Conservation (phyloP, 2,888 invertebrate genomes). For the Herminia tarsipennalis region DNA sequence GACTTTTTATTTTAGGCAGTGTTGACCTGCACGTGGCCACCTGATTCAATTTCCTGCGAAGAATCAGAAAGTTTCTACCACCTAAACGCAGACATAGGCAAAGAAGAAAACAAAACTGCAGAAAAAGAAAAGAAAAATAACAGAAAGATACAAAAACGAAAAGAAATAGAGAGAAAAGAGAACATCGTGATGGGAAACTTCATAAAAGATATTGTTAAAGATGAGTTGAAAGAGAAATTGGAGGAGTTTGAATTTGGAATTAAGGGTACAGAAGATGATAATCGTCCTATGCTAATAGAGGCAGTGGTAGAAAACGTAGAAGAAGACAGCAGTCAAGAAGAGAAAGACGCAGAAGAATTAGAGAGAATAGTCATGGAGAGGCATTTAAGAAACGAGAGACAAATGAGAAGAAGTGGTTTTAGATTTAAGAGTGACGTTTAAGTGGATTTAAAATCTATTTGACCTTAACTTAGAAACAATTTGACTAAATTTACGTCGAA, state of each 20-base stretch:
- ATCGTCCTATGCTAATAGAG: constrained; percentile 30
- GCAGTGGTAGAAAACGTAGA: constrained; percentile 37
- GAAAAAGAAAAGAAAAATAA: constrained; percentile 40
- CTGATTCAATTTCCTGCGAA: constrained; percentile 90
- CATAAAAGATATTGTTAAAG: constrained; percentile 53
- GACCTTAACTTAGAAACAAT: background rate
- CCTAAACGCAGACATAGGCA: constrained; percentile 90
- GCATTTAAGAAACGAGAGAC: constrained; percentile 56
- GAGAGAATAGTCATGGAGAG: constrained; percentile 66
- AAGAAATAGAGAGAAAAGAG: constrained; percentile 52
- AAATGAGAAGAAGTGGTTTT: constrained; percentile 57
- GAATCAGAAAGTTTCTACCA: constrained; percentile 91
- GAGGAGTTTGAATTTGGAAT: constrained; percentile 35
- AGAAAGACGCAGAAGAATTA: constrained; percentile 41
- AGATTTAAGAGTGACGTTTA: constrained; percentile 62
- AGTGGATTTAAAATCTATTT: constrained; percentile 2
- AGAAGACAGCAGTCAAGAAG: constrained; percentile 28
- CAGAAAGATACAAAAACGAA: constrained; percentile 43
- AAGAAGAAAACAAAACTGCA: constrained; percentile 55
- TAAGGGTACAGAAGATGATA: constrained; percentile 44
- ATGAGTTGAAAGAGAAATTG: constrained; percentile 48
- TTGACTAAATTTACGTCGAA: too few relatives aligned
- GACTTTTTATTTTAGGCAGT: constrained; percentile 91
- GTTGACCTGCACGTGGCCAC: constrained; percentile 90
- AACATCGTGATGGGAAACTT: constrained; percentile 65